Evolutionary conservation across 2,888 invertebrate genomes (phyloP).

Genomic region (Drosophila dives): DNA sequence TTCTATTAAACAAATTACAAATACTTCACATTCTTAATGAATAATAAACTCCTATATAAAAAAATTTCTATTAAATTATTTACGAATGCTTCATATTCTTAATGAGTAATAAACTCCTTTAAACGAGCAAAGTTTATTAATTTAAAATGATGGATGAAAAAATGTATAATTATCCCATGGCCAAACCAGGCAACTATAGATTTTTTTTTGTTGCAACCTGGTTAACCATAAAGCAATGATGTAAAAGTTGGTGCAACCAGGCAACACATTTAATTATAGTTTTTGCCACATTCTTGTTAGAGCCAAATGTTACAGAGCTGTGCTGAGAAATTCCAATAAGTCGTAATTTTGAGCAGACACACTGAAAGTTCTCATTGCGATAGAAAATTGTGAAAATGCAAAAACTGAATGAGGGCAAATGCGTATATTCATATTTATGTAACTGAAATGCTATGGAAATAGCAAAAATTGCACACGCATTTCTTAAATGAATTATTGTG

Average conservation of each 20-base stretch:
- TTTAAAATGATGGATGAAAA: background rate
- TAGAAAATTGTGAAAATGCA: conserved; percentile 20
- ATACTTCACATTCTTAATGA: background rate
- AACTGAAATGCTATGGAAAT: conserved; percentile 29
- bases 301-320: conserved; percentile 3
- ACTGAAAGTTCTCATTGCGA: conserved; percentile 35
- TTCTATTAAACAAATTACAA: background rate
- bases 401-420: conserved; percentile 33
- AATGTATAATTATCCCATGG: background rate
- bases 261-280: conserved; percentile 54
- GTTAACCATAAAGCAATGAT: conserved; percentile 17
- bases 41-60: background rate
- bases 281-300: conserved; percentile 1
- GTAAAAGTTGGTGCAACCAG: conserved; percentile 25
- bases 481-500: conserved; percentile 75
- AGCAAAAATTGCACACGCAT: conserved; percentile 52
- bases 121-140: background rate
- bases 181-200: conserved; percentile 5
- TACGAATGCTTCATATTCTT: background rate
- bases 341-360: conserved; percentile 51
- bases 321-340: conserved; percentile 48
- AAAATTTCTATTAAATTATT: background rate
- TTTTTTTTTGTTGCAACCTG: conserved; percentile 27
- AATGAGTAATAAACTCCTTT: background rate
- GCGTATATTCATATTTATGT: conserved; percentile 41